Evolutionary conservation across 1,140 invertebrate species (phyloP), one percentile per base, ranked within the genome.

Genomic region (Achroia grisella): DNA sequence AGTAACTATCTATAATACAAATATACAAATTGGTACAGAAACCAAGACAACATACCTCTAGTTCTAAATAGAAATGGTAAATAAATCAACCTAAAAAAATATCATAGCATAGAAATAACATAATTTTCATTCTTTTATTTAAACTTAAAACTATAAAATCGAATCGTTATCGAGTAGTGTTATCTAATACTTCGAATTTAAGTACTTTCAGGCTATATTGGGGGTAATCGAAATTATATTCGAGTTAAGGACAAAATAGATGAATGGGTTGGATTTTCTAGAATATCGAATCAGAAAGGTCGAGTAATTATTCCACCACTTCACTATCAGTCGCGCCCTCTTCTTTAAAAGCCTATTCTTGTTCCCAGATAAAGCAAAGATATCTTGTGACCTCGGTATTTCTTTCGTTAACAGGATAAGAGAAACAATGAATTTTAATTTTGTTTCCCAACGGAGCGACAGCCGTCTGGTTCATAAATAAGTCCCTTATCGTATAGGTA

Each of bases 401-500:
- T 78, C 70, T 74, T 59, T 65, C 58, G 57, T 64, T 75, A 60
- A 50, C 62, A 77, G 80, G 80, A 84, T 84, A 84, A 84, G 59
- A 73, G 60, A 75, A 74, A 85, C 81, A 82, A 85, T 85, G 78
- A 85, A 82, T 82, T 85, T 82, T 81, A 84, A 84, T 82, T 81
- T 70, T 50, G 48, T 55, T 39, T 40, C 51, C 35, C 6, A 37
- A 37, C 6, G 6, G 6, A 52, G 52, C 53, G 49, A 48, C 56
- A 60, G 53, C 58, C 58, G 55, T 37, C 44, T 49, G 48, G 56
- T 52, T 69, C 71, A 69, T 84, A 82, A 82, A 85, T 81, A 81
- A 72, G 48, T 55, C 62, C 54, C 69, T 82, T 85, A 85, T 85
- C 78, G 59, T 65, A 71, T 73, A 69, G 67, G 76, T 80, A 82